A percentile compares a stretch with the other conserved stretches of the same genome.
Conservation (phyloP, 2,888 invertebrate genomes). For the Hybos culiciformis region DNA sequence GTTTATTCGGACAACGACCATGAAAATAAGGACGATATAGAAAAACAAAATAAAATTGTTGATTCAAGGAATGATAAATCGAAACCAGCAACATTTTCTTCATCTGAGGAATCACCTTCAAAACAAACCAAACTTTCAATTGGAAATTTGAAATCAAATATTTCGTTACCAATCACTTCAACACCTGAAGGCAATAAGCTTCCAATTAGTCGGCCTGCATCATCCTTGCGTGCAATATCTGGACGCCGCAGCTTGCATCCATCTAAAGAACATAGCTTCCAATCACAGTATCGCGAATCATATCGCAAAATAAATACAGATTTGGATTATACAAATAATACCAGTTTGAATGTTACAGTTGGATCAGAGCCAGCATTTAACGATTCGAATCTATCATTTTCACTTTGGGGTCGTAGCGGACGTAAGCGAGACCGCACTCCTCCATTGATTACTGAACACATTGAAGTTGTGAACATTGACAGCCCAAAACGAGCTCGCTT, state of each 20-base stretch:
- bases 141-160: constrained; percentile 18
- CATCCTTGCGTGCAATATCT: constrained; percentile 20
- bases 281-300: constrained; percentile 20
- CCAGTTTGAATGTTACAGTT: constrained; percentile 33
- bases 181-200: constrained; percentile 19
- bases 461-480: constrained; percentile 14
- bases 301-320: constrained; percentile 29
- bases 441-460: constrained; percentile 13
- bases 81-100: background rate
- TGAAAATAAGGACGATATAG: background rate
- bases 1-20: too few species aligned
- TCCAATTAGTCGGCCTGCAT: background rate
- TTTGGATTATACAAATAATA: constrained; percentile 26
- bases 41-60: background rate
- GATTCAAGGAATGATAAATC: too few species aligned
- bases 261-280: constrained; percentile 20
- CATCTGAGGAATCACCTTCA: background rate
- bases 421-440: constrained; percentile 31
- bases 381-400: constrained; percentile 23
- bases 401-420: constrained; percentile 28
- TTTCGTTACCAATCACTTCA: constrained; percentile 15
- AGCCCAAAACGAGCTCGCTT: constrained; percentile 30
- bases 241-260: constrained; percentile 30
- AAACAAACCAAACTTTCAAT: background rate
- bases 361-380: constrained; percentile 29